Conservation (phyloP, 2,888 invertebrate genomes). For the Apeira syringaria region DNA sequence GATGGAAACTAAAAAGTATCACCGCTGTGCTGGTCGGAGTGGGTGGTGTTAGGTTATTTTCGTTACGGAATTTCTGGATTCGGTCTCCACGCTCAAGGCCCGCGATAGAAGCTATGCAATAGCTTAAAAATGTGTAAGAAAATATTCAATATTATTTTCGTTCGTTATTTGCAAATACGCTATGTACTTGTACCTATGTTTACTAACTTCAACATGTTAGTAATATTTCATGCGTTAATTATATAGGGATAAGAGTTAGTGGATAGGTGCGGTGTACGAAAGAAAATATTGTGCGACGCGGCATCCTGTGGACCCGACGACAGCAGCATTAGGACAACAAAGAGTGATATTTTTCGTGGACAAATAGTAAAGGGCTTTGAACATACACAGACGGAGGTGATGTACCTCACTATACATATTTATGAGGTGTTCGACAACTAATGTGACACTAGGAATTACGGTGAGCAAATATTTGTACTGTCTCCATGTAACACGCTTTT, state of each 20-base stretch:
- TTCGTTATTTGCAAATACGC: slow-evolving; percentile 9
- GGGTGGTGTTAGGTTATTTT: no score
- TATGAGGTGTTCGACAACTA: slow-evolving; percentile 73
- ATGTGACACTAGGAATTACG: slow-evolving; percentile 64
- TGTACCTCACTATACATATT: slow-evolving; percentile 74
- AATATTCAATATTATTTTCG: slow-evolving; percentile 9
- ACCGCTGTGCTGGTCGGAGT: no score
- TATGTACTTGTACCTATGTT: slow-evolving; percentile 12
- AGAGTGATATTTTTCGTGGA: slow-evolving; percentile 75
- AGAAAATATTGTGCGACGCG: slow-evolving; percentile 31
- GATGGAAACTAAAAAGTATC: no score
- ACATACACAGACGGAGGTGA: slow-evolving; percentile 64
- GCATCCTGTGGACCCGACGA: slow-evolving; percentile 45
- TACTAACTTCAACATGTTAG: slow-evolving; percentile 9
- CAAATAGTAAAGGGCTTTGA: slow-evolving; percentile 70
- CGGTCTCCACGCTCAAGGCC: no score
- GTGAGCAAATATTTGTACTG: slow-evolving; percentile 62
- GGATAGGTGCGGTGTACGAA: slow-evolving; percentile 12
- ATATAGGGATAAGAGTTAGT: slow-evolving; percentile 13
- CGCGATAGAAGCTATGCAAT: no score
- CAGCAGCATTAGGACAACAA: slow-evolving; percentile 67
- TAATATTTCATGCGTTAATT: slow-evolving; percentile 15
- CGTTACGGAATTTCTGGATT: no score
- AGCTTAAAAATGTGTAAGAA: slow-evolving; percentile 4
- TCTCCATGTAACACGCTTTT: slow-evolving; percentile 50